A percentile compares a stretch with the other conserved stretches of the same genome.
Conservation (phyloP, 2,888 invertebrate species). For the Epirrita christyi region DNA sequence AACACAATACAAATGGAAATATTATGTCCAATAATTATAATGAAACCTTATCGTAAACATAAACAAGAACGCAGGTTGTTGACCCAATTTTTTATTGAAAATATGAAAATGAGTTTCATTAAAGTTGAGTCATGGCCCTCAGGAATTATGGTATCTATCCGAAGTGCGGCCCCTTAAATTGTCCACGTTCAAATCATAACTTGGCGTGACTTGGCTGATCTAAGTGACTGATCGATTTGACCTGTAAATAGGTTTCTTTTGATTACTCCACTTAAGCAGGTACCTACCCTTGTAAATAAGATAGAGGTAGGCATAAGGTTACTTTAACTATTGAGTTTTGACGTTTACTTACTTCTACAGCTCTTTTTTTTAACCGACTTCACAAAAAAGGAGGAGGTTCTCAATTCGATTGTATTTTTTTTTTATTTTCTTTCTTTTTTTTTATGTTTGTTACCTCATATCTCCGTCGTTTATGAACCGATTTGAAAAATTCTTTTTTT, state of each 20-base stretch:
- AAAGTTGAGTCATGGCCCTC: constrained; percentile 55
- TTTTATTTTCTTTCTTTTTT: too few relatives aligned
- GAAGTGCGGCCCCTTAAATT: constrained; percentile 32
- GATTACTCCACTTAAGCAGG: constrained; percentile 3
- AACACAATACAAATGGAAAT: constrained; percentile 36
- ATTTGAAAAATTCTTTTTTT: too few relatives aligned
- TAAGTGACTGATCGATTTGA: constrained; percentile 28
- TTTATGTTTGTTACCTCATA: too few relatives aligned
- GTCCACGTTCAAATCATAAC: constrained; percentile 47
- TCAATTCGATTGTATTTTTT: too few relatives aligned
- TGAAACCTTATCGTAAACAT: constrained; percentile 42
- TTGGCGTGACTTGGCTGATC: constrained; percentile 44
- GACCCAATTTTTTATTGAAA: constrained; percentile 60
- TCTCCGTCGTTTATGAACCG: too few relatives aligned
- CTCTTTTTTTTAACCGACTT: neutral
- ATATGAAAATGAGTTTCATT: constrained; percentile 65
- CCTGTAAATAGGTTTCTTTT: constrained; percentile 10
- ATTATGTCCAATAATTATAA: constrained; percentile 42
- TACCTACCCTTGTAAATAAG: too few relatives aligned
- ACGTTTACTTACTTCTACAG: too few relatives aligned
- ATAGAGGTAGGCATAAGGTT: neutral
- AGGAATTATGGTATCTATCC: constrained; percentile 39
- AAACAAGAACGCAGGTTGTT: constrained; percentile 49
- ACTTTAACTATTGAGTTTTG: too few relatives aligned
- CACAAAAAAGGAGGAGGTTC: too few relatives aligned